Evolutionary conservation across 2,797 vertebrate species (phyloP), one percentile per base, ranked within the genome.

Genomic region (Phrynocephalus guinanensis): DNA sequence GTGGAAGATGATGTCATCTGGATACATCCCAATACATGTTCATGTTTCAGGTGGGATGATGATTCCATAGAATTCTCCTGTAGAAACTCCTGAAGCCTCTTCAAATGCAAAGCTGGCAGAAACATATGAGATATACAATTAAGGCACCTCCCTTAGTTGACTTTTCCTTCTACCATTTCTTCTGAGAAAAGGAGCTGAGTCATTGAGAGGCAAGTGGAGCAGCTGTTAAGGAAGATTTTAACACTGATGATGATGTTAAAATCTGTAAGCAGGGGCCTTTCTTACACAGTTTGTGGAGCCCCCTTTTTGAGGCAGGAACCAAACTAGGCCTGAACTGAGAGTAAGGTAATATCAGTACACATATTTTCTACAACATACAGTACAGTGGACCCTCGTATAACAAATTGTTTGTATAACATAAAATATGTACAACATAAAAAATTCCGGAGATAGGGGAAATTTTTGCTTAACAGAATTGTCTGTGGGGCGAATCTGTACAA

Each of bases 171-270:
- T 87, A 68, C 28, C 56, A 50, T 67, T 63, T 52, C 44, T 87
- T 87, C 38, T 68, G 79, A 82, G 56, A 72, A 87, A 87, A 82
- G 22, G 26, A 52, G 86, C 78, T 76, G 86, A 87, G 44, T 87
- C 86, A 82, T 10, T 50, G 71, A 38, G 70, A 82, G 79, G 70
- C 26, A 26, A 75, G 28, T 16, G 26, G 56, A 75, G 9, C 71
- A 87, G 72, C 86, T 77, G 60, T 30, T 68, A 72, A 87, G 67
- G 44, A 52, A 76, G 60, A 76, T 68, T 68, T 79, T 76, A 76
- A n/a, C 71, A 33, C 71, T 26, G 85, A 86, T 86, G 85, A 86
- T 86, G 52, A 87, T 76, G 22, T 67, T 82, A 56, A 86, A n/a
- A 76, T 75, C n/a, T 52, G 20, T 76, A 67, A 79, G 60, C 38